Base-by-base conservation (phyloP, 2,888 invertebrate species). In the Erebia ligea region DNA sequence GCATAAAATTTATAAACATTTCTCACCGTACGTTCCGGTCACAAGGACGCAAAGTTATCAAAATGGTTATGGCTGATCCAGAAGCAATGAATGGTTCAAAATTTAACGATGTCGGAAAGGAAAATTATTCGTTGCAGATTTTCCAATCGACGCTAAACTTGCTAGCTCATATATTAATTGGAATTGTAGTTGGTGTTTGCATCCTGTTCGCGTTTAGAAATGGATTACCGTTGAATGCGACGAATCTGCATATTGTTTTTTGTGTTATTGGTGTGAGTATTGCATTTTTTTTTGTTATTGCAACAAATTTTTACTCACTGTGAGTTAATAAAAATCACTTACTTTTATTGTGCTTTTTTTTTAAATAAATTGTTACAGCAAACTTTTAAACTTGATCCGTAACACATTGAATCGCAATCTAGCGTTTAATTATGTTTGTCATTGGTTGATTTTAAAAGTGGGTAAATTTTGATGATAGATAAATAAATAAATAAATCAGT, bases 231-330 rank as follows among this genome's bases (percentile, higher is more conserved):
- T 25, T 87, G 9, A 78, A 78, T 63, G 73, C 83, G 0, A 88
- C 86, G 9, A 73, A 77, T 21, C 71, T 82, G 57, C 91, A 92
- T 73, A 82, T 91, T 40, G 72, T 87, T 4, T 75, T 91, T 62
- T 91, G 91, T 78, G 89, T 90, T 13, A 70, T 88, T 66, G 92
- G 92, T 80, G 92, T 92, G 76, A 89, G 92, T 86, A 65, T 63
- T 62, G 42, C 1, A 9, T 52, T 17, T 19, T 50, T 52, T n/a
- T n/a, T 52, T 8, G 15, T n/a, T 52, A n/a, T 52, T 52, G n/a
- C 2, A 52, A 52, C 5, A 42, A 42, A 3, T 42, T 8, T 42
- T 42, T 10, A 42, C 10, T 45, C 1, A 10, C 11, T 45, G 42
- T 45, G 42, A 45, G 10, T 11, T 45, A 0, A 4, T 25, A 9